Conservation (phyloP, 2,113 vertebrate species). For the Sebastes fasciatus region DNA sequence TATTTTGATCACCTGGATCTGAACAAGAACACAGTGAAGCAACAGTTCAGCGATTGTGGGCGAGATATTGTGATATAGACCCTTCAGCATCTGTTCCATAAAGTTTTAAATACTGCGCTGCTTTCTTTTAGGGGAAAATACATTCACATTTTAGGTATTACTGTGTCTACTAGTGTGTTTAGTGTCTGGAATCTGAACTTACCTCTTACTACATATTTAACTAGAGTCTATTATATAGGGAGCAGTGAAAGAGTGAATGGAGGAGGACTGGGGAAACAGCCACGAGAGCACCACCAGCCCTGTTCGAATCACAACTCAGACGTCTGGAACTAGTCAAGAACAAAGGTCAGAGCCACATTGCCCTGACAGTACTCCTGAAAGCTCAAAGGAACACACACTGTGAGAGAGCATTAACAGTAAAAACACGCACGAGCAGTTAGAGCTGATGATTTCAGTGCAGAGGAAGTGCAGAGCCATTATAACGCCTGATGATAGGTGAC, state of each 20-base stretch:
- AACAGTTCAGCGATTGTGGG: background rate
- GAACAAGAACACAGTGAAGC: slow-evolving; percentile 8
- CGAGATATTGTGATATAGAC: background rate
- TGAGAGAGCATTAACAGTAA: background rate
- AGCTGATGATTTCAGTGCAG: background rate
- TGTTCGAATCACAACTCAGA: too few species aligned
- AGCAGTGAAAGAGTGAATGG: too few species aligned
- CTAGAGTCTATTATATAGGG: too few species aligned
- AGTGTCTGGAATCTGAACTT: background rate
- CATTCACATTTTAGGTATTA: background rate
- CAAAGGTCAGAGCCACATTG: too few species aligned
- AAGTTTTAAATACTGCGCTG: background rate
- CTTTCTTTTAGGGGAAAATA: background rate
- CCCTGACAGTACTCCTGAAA: background rate
- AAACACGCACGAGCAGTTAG: background rate
- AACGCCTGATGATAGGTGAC: slow-evolving; percentile 35
- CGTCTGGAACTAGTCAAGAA: too few species aligned
- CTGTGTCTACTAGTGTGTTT: background rate
- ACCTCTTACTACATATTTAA: too few species aligned
- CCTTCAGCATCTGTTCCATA: background rate
- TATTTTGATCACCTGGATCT: slow-evolving; percentile 97
- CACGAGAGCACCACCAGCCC: too few species aligned
- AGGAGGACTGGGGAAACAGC: too few species aligned
- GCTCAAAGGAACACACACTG: background rate
- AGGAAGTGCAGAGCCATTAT: background rate